Evolutionary conservation across 2,888 invertebrate genomes (phyloP).

Genomic region (Nomada flava): DNA sequence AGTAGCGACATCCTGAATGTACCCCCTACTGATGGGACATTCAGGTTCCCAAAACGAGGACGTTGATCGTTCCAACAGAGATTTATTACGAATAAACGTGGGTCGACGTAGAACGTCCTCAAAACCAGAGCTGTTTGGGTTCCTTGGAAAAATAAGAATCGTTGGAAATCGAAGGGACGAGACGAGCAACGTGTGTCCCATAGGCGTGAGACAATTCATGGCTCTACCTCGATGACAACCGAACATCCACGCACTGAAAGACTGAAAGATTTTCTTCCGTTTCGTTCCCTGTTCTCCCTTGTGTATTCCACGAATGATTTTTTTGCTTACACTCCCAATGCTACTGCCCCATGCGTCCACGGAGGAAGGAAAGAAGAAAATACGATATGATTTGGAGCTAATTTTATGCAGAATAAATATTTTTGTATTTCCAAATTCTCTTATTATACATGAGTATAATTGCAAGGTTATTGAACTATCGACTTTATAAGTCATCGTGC

Average conservation of each 20-base stretch:
- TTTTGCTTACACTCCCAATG: slow-evolving; percentile 39
- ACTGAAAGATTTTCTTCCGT: slow-evolving; percentile 61
- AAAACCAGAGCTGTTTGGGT: slow-evolving; percentile 18
- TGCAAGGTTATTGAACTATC: background rate
- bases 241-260: slow-evolving; percentile 28
- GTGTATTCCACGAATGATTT: slow-evolving; percentile 46
- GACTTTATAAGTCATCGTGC: background rate
- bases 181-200: slow-evolving; percentile 31
- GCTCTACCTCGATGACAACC: slow-evolving; percentile 65
- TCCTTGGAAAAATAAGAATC: slow-evolving; percentile 53
- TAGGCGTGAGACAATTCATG: slow-evolving; percentile 71
- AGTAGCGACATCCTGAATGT: background rate
- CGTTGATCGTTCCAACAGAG: background rate
- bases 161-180: slow-evolving; percentile 34
- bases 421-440: too few relatives aligned
- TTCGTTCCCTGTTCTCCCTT: background rate
- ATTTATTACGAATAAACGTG: slow-evolving; percentile 16
- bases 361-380: background rate
- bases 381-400: background rate
- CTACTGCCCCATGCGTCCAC: background rate
- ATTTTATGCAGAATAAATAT: too few relatives aligned
- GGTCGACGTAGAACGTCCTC: slow-evolving; percentile 13
- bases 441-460: background rate
- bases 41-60: background rate
- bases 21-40: background rate